Percentiles rank a stretch among this genome's conserved stretches.
Evolutionary conservation across 2,888 invertebrate genomes (phyloP).

Genomic region (Trichacis sp.): DNA sequence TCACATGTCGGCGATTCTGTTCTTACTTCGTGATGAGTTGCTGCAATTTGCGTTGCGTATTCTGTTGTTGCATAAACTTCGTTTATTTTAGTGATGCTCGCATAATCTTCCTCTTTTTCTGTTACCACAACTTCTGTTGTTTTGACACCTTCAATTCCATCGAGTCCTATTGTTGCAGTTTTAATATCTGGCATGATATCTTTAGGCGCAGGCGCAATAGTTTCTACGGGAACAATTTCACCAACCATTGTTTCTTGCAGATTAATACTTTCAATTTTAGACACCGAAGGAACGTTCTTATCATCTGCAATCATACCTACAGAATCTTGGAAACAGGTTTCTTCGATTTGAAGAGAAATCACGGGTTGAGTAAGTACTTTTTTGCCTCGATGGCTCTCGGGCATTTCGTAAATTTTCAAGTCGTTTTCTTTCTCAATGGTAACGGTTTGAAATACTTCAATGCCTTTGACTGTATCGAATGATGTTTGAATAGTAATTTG

Average conservation of each 20-base stretch:
- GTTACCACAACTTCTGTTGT: slow-evolving; percentile 70
- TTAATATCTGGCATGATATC: slow-evolving; percentile 65
- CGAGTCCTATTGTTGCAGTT: slow-evolving; percentile 66
- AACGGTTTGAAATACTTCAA: slow-evolving; percentile 76
- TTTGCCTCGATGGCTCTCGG: slow-evolving; percentile 72
- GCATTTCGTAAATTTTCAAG: slow-evolving; percentile 71
- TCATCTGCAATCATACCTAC: slow-evolving; percentile 69
- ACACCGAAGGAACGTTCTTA: slow-evolving; percentile 66
- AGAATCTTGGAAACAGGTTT: slow-evolving; percentile 67
- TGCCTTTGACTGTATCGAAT: slow-evolving; percentile 73
- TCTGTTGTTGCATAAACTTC: slow-evolving; percentile 68
- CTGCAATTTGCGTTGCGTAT: slow-evolving; percentile 69
- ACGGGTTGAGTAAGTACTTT: slow-evolving; percentile 70
- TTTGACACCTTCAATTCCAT: slow-evolving; percentile 69
- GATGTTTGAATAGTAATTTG: slow-evolving; percentile 68
- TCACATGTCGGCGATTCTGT: slow-evolving; percentile 67
- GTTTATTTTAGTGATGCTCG: slow-evolving; percentile 60
- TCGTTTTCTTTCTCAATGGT: slow-evolving; percentile 76
- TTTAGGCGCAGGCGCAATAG: slow-evolving; percentile 67
- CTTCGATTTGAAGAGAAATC: slow-evolving; percentile 71
- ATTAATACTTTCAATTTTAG: slow-evolving; percentile 65
- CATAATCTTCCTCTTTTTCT: slow-evolving; percentile 71
- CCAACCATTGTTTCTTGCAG: slow-evolving; percentile 71
- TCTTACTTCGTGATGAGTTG: slow-evolving; percentile 70
- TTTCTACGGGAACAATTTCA: slow-evolving; percentile 73